Evolutionary conservation across 2,888 invertebrate species (phyloP), one percentile per base, ranked within the genome.

Genomic region (Perizoma flavofasciatum): DNA sequence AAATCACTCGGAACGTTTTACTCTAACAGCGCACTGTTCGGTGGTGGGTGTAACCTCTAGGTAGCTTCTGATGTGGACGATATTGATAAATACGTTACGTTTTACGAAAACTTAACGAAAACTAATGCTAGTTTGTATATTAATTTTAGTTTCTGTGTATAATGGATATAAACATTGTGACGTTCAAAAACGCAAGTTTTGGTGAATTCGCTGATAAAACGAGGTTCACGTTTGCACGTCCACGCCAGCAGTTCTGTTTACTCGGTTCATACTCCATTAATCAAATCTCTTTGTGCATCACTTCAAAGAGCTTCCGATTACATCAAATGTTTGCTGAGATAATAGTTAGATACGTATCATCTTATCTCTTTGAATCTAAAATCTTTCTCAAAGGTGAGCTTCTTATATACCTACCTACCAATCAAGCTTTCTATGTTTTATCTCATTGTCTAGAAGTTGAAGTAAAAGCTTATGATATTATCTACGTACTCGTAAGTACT

Each of bases 211-310:
- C 35, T 37, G 49, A 22, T 49, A 49, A 39, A 48, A 39, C 9
- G 9, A 22, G 22, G 22, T 11, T 39, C 49, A 39, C 11, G 35
- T 10, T 35, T 49, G 22, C 39, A 4, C 49, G 37, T 49, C 33
- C 61, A 50, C 54, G 50, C 47, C 47, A 43, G 22, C 22, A 1
- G 37, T 48, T 57, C 57, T 44, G 44, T 58, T 58, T 49, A 35
- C 48, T 49, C 39, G 32, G 49, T 64, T 62, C 59, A 22, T 66
- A 60, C 59, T 58, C 59, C 59, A 65, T 70, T 73, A 73, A 75
- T 75, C 70, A 71, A 72, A 78, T 67, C 69, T 73, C 73, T 74
- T 73, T 73, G 73, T 73, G 69, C 68, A 74, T 67, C 59, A 45
- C 63, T 53, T 50, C 62, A 64, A 61, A 33, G 49, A 48, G 57